Base-by-base conservation (phyloP, 2,113 vertebrate species). In the Heterotis niloticus region DNA sequence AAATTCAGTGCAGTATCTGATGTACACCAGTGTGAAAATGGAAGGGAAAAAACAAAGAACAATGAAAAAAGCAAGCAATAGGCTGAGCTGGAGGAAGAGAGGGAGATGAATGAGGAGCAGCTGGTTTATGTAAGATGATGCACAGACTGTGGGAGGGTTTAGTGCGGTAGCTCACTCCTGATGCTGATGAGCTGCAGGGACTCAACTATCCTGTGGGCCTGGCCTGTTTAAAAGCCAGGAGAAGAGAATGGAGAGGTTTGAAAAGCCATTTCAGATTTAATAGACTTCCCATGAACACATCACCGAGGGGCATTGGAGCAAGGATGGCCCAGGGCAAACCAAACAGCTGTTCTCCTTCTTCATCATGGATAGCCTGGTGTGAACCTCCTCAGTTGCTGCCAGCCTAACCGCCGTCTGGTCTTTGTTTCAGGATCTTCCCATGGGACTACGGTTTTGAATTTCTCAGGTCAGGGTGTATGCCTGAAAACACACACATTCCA, bases 191-290 rank as follows among this genome's bases (percentile, higher is more conserved):
- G 44, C 78, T 28, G 68, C 76, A 72, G 79, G 68, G 64, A 75
- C 81, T 87, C 86, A 83, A 87, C 89, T 86, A 87, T 73, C 64
- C 72, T 80, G 23, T 81, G 85, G 59, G 68, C 60, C 75, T 24
- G 62, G 57, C 84, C 62, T 51, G 20, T 84, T 87, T 81, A 82
- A 79, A 64, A 77, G 77, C 77, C 81, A 78, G 64, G 67, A 77
- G 78, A 80, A 83, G 82, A 78, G 86, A 86, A 89, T 80, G 79
- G 85, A 84, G 83, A 83, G 83, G 24, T 85, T 88, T 86, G 81
- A 78, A 82, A 85, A 81, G 87, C 89, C 90, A 90, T 91, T 85
- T 88, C 69, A 67, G 75, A 84, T 84, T 89, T 90, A 91, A 90
- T 89, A 82, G 86, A 88, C 87, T 88, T 76, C 82, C 78, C 70